Evolutionary conservation across 2,797 vertebrate genomes (phyloP).

Genomic region (Moxostoma hubbsi): DNA sequence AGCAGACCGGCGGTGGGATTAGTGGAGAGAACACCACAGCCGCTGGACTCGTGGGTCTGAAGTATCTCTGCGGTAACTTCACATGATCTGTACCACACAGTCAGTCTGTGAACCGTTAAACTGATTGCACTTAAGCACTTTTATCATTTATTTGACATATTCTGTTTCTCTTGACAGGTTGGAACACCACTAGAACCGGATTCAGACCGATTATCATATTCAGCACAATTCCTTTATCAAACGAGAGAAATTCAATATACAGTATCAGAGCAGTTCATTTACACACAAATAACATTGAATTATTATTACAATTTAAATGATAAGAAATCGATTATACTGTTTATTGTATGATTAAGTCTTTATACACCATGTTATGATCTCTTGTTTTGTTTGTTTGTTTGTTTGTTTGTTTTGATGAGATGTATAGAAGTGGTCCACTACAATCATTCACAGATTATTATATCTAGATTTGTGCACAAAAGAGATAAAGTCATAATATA

Average conservation of each 20-base stretch:
- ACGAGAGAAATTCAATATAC: background rate
- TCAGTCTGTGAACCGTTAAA: too few relatives aligned
- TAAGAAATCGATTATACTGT: slow-evolving; percentile 13
- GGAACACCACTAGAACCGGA: background rate
- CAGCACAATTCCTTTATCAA: slow-evolving; percentile 33
- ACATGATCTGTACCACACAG: too few relatives aligned
- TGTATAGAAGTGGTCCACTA: slow-evolving; percentile 53
- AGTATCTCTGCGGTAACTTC: slow-evolving; percentile 48
- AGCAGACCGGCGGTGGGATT: slow-evolving; percentile 96
- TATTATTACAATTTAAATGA: too few relatives aligned
- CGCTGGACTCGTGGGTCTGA: slow-evolving; percentile 99
- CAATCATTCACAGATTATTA: slow-evolving; percentile 40
- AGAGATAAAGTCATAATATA: slow-evolving; percentile 33
- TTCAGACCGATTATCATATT: background rate
- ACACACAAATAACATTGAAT: too few relatives aligned
- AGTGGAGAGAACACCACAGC: slow-evolving; percentile 96
- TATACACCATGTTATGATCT: slow-evolving; percentile 23
- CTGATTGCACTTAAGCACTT: background rate
- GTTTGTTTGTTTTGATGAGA: slow-evolving; percentile 19
- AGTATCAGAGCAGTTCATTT: background rate
- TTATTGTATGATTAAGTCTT: slow-evolving; percentile 44
- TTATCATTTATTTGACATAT: background rate
- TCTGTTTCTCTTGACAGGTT: background rate
- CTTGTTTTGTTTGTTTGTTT: background rate
- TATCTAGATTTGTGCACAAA: slow-evolving; percentile 53